phyloP scores from a whole-genome alignment of 2,888 invertebrate species.

The Entomobrya multifasciata region DNA sequence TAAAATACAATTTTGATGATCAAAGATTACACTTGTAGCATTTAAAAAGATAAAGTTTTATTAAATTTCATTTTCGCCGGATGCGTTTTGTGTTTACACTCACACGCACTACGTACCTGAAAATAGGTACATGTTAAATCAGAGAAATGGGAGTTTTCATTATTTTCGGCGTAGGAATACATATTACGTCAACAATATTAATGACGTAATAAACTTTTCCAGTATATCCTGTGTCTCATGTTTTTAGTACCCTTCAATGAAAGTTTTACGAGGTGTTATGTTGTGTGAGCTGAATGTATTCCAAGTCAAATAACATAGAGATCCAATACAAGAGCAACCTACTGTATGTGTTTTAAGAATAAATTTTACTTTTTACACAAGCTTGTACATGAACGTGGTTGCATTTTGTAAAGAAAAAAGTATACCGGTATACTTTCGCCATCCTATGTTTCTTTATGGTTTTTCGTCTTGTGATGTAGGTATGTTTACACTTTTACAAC shows the following conservation, averaged over 20 bases:
- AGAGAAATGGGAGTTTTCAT: constrained; percentile 28
- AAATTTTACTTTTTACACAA: too few relatives aligned
- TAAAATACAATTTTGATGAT: neutral
- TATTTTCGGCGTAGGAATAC: constrained; percentile 59
- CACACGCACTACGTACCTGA: too few relatives aligned
- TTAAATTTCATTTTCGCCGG: too few relatives aligned
- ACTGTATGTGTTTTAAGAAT: neutral
- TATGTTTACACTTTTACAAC: constrained; percentile 30
- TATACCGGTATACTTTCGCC: constrained; percentile 52
- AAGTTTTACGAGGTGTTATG: constrained; percentile 68
- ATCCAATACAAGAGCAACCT: neutral
- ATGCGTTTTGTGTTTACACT: neutral
- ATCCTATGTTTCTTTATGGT: neutral
- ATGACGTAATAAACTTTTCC: constrained; percentile 62
- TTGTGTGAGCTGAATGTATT: constrained; percentile 49
- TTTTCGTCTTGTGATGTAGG: constrained; percentile 17
- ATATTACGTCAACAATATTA: constrained; percentile 59
- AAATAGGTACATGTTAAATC: too few relatives aligned
- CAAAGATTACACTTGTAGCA: neutral
- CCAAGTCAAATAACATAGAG: neutral
- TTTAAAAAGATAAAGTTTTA: constrained; percentile 9
- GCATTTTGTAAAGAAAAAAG: constrained; percentile 26
- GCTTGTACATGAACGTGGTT: constrained; percentile 12
- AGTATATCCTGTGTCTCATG: constrained; percentile 37
- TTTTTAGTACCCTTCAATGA: constrained; percentile 61